A percentile compares a stretch with the other conserved stretches of the same genome.
Conservation (phyloP, 2,797 vertebrate genomes). For the Allenopithecus nigroviridis region DNA sequence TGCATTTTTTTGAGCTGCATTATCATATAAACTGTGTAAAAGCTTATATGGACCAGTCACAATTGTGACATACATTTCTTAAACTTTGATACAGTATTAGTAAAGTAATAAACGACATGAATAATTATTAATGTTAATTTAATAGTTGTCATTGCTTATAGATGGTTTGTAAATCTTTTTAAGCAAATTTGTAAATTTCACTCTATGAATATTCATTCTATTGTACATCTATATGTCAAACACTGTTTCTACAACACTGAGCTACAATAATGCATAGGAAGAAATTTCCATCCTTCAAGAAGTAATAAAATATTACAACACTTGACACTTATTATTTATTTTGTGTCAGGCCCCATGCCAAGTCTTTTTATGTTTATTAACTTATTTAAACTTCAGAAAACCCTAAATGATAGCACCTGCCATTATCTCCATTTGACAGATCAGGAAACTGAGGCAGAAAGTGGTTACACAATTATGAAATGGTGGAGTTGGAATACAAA, state of each 20-base stretch:
- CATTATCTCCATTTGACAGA: not conserved
- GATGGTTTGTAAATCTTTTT: not conserved
- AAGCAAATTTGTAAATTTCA: not conserved
- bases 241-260: not conserved
- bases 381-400: conserved; percentile 27
- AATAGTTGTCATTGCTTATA: not conserved
- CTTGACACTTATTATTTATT: not conserved
- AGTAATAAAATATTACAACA: not conserved
- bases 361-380: not conserved
- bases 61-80: not conserved
- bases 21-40: not conserved
- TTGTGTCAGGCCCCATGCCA: not conserved
- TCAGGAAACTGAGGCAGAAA: not conserved
- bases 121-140: not conserved
- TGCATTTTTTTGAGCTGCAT: not conserved
- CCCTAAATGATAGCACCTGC: not conserved
- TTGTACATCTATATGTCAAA: not conserved
- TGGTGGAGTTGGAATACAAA: not conserved
- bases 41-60: not conserved
- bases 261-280: not conserved
- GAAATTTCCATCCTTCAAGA: not conserved
- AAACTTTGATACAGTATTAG: not conserved
- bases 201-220: not conserved
- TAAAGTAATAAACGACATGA: not conserved
- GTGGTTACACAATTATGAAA: not conserved